A percentile compares a stretch with the other conserved stretches of the same genome.
Evolutionary conservation across 2,888 invertebrate genomes (phyloP).

Genomic region (Trisateles emortualis): DNA sequence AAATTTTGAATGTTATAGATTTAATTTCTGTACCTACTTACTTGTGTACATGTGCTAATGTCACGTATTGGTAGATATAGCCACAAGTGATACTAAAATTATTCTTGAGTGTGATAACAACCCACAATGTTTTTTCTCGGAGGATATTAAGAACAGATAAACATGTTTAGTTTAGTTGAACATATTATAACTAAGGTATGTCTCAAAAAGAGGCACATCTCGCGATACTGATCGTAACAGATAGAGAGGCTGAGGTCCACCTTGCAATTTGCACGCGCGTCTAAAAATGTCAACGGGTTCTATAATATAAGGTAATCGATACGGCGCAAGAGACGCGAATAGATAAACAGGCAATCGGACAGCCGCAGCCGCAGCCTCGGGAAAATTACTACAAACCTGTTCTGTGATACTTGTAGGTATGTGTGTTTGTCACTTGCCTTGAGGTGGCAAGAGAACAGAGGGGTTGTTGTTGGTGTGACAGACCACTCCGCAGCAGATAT

Average conservation of each 20-base stretch:
- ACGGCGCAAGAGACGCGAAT: constrained; percentile 24
- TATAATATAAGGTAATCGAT: constrained; percentile 50
- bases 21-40: no score
- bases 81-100: no score
- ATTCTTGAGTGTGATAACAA: no score
- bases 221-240: constrained; percentile 12
- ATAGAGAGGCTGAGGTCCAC: constrained; percentile 25
- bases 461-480: background rate
- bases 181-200: no score
- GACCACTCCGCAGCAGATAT: background rate
- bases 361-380: constrained; percentile 14
- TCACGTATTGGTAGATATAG: no score
- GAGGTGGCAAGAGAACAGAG: background rate
- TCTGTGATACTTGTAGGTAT: constrained; percentile 18
- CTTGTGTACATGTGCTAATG: no score
- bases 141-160: no score
- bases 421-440: constrained; percentile 3
- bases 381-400: constrained; percentile 38
- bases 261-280: constrained; percentile 38
- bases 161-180: no score
- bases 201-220: constrained; percentile 1
- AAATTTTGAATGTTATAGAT: no score
- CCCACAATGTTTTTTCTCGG: no score
- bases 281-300: constrained; percentile 51
- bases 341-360: constrained; percentile 35